Conservation (phyloP, 1,140 invertebrate species). For the Megalopta genalis region DNA sequence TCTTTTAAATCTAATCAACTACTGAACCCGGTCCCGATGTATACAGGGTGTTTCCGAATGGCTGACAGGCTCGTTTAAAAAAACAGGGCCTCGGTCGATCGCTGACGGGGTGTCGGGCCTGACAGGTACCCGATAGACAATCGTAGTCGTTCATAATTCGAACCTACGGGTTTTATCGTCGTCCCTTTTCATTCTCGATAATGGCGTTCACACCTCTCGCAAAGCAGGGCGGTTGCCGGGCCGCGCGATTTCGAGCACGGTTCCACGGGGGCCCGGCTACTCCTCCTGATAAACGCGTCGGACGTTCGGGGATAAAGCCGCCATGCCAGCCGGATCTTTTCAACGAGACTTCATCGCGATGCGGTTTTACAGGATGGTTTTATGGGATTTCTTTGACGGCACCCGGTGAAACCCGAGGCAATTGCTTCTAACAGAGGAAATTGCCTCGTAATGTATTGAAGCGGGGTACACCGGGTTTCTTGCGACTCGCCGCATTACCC, state of each 20-base stretch:
- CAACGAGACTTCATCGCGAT: slow-evolving; percentile 24
- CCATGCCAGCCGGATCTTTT: neutral
- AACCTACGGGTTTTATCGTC: neutral
- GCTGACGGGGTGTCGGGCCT: slow-evolving; percentile 12
- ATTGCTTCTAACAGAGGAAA: slow-evolving; percentile 25
- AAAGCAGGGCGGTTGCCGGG: neutral
- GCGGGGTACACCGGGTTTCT: neutral
- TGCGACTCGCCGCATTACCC: neutral
- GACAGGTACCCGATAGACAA: slow-evolving; percentile 13
- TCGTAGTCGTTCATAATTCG: slow-evolving; percentile 26
- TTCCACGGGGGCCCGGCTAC: too few relatives aligned
- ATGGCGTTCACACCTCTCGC: neutral
- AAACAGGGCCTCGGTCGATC: slow-evolving; percentile 17
- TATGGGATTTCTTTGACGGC: slow-evolving; percentile 10
- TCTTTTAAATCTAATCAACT: slow-evolving; percentile 69
- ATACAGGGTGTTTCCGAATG: slow-evolving; percentile 54
- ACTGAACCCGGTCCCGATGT: slow-evolving; percentile 58
- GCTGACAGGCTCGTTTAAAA: slow-evolving; percentile 41
- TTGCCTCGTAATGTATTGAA: slow-evolving; percentile 4
- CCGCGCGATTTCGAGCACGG: slow-evolving; percentile 1
- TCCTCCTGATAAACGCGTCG: neutral
- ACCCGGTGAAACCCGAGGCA: slow-evolving; percentile 8
- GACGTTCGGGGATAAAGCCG: neutral
- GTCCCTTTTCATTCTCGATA: neutral
- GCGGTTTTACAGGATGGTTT: slow-evolving; percentile 18